Conservation (phyloP, 2,113 vertebrate genomes). For the Megaptera novaeangliae region DNA sequence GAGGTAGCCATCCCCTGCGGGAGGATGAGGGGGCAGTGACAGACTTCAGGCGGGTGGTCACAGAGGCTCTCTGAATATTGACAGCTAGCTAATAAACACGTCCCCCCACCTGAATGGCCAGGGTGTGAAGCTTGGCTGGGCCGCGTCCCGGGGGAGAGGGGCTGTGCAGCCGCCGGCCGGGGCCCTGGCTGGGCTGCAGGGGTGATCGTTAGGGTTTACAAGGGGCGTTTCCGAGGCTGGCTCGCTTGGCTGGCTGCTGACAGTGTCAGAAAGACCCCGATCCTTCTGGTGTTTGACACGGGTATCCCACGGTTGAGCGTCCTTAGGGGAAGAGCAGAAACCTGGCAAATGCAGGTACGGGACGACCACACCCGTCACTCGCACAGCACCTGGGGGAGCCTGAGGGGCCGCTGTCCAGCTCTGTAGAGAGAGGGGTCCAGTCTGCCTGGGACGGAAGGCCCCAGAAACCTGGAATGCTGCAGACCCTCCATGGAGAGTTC, state of each 20-base stretch:
- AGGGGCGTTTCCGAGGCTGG: background rate
- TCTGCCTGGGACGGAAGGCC: rapidly evolving
- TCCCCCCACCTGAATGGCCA: background rate
- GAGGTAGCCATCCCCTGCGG: rapidly evolving
- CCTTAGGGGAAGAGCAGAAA: rapidly evolving
- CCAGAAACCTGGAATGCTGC: background rate
- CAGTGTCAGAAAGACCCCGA: rapidly evolving
- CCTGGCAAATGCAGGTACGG: rapidly evolving
- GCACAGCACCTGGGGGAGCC: rapidly evolving
- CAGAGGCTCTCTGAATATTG: background rate
- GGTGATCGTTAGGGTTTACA: rapidly evolving
- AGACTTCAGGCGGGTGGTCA: no score
- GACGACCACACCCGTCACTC: rapidly evolving
- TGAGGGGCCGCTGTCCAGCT: background rate
- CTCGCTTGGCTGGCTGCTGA: rapidly evolving
- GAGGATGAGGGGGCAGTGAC: background rate
- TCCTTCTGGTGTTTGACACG: rapidly evolving
- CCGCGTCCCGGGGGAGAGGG: background rate
- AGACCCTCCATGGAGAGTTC: rapidly evolving
- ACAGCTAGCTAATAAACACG: background rate
- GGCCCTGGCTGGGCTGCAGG: rapidly evolving
- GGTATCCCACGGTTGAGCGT: rapidly evolving
- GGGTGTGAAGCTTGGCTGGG: background rate
- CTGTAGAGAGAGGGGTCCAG: background rate
- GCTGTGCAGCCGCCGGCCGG: no score